Evolutionary conservation across 2,797 vertebrate species (phyloP), one percentile per base, ranked within the genome.

Genomic region (Tolypeutes matacus): DNA sequence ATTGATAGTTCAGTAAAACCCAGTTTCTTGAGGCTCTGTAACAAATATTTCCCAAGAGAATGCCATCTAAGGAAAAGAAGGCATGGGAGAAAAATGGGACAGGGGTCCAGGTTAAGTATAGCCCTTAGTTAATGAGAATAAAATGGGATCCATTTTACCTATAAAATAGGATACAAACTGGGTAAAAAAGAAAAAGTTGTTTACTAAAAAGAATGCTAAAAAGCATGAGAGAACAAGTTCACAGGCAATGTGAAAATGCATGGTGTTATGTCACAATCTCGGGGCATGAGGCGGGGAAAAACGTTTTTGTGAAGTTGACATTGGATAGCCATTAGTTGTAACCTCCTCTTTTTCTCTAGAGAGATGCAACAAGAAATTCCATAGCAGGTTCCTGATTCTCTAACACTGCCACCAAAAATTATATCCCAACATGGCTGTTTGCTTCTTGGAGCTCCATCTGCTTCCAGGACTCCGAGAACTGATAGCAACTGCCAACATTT

Each of bases 301-400:
- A 62, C 13, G 36, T 73, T 77, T 42, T 46, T 73, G 62, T 76
- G 72, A 93, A 39, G 36, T 0, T 81, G 76, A 75, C 42, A 69
- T 11, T n/a, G 27, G 11, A 36, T 27, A 67, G 34, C 27, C 76
- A 21, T 42, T 31, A 27, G 20, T 53, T 92, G 58, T 17, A 64
- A 78, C 1, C 23, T 56, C 2, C 9, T 77, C 49, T 46, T 56
- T 64, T 39, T 36, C 31, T 36, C 73, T 39, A 60, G 7, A 65
- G 42, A 94, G 21, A n/a, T 31, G 34, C 4, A 82, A 60, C 95
- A 72, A 75, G 12, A 82, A 91, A 94, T 34, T 75, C 46, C 17
- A 70, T 3, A 78, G 58, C 72, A 84, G 27, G 31, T 56, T 36
- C n/a, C 81, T 75, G 69, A 42, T 70, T 78, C 60, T 93, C 64